Evolutionary conservation across 2,888 invertebrate species (phyloP).

Genomic region (Disparrhopalites patrizii): DNA sequence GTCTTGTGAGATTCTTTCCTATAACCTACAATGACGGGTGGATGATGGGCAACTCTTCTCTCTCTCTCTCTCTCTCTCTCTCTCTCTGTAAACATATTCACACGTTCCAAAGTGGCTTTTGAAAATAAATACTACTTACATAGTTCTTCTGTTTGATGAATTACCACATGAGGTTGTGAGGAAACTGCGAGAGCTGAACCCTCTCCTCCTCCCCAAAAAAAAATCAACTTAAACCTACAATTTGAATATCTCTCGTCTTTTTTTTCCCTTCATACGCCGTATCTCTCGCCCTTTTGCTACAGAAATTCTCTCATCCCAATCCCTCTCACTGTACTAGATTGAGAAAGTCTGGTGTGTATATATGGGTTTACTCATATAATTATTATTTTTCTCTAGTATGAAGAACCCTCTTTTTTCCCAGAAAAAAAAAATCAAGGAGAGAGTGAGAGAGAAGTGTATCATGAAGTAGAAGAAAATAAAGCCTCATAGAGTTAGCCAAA

Average conservation of each 20-base stretch:
- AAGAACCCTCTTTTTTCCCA: too few relatives aligned
- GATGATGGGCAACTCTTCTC: background rate
- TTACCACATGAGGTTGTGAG: background rate
- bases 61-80: background rate
- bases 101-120: slow-evolving; percentile 11
- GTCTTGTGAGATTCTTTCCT: too few relatives aligned
- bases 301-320: too few relatives aligned
- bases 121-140: slow-evolving; percentile 22
- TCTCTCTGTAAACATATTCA: slow-evolving; percentile 8
- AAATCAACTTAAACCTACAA: slow-evolving; percentile 20
- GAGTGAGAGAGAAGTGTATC: too few relatives aligned
- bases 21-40: background rate
- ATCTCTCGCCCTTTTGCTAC: background rate
- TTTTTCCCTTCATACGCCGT: slow-evolving; percentile 6
- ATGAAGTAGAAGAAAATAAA: too few relatives aligned
- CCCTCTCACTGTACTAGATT: background rate
- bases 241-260: slow-evolving; percentile 10
- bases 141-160: slow-evolving; percentile 15
- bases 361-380: too few relatives aligned
- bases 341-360: background rate
- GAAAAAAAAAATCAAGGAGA: too few relatives aligned
- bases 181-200: too few relatives aligned
- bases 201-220: too few relatives aligned
- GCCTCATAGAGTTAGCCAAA: too few relatives aligned
- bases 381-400: too few relatives aligned